Conservation (phyloP, 37 sponge, comb jelly and placozoan genomes). For the Oopsacas minuta region DNA sequence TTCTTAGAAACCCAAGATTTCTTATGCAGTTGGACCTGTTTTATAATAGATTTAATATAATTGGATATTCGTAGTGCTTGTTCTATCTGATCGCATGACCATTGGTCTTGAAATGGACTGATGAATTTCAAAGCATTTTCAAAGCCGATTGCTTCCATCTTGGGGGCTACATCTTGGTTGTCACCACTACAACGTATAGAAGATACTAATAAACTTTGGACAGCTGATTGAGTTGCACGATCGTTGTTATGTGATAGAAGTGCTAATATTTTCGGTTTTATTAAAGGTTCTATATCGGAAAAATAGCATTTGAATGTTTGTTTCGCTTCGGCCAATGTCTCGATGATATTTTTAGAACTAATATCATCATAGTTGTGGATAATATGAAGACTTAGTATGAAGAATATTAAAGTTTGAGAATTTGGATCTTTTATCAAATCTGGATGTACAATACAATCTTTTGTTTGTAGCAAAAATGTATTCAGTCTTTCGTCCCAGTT, state of each 20-base stretch:
- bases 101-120: not conserved
- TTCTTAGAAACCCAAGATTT: not conserved
- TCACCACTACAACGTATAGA: not conserved
- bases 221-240: not conserved
- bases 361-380: not conserved
- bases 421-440: not conserved
- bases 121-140: constrained; percentile 13
- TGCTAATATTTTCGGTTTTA: not conserved
- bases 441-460: constrained; percentile 13
- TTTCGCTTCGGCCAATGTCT: not conserved
- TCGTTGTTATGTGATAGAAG: not conserved
- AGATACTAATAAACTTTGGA: not conserved
- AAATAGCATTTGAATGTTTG: not conserved
- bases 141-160: constrained; percentile 8
- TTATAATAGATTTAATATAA: not conserved
- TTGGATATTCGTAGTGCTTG: not conserved
- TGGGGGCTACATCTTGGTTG: not conserved
- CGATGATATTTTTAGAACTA: not conserved
- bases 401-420: not conserved
- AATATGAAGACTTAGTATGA: not conserved
- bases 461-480: not conserved
- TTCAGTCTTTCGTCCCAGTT: constrained; percentile 5
- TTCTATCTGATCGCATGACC: not conserved
- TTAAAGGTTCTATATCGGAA: constrained; percentile 8
- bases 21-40: constrained; percentile 12